phyloP scores from a whole-genome alignment of 2,113 vertebrate genomes.

The Pluvianellus socialis region DNA sequence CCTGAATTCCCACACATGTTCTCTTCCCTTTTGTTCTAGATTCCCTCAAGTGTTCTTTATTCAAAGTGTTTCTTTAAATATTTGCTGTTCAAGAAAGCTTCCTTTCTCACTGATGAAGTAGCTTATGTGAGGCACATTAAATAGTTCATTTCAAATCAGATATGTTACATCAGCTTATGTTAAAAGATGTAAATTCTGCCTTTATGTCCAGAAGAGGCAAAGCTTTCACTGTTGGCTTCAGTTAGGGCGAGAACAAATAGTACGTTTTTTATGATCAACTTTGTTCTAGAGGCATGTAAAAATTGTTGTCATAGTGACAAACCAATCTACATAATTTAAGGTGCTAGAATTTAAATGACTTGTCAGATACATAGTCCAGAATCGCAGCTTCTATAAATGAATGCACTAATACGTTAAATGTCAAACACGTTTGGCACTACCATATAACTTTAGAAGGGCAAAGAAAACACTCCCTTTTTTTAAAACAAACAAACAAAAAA shows the following conservation, averaged over 20 bases:
- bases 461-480: conserved; percentile 42
- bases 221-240: not conserved
- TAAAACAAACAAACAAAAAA: not conserved
- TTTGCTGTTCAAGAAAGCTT: not conserved
- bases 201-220: not conserved
- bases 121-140: not conserved
- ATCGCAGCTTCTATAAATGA: conserved; percentile 21
- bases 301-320: conserved; percentile 53
- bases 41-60: not conserved
- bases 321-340: conserved; percentile 47
- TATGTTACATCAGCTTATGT: not conserved
- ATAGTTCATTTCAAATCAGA: not conserved
- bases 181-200: not conserved
- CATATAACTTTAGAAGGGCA: not conserved
- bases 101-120: not conserved
- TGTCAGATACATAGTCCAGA: conserved; percentile 27
- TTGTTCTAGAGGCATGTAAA: conserved; percentile 12
- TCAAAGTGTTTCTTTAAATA: not conserved
- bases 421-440: conserved; percentile 9
- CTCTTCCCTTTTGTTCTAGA: not conserved
- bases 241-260: not conserved
- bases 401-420: conserved; percentile 28
- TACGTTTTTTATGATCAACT: not conserved
- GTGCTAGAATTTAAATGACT: conserved; percentile 55
- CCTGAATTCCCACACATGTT: not conserved